These are phyloP conservation scores for Chloroceryle inda DNA, from an alignment of 2,797 vertebrate species.

Conservation along the genomic window DNA sequence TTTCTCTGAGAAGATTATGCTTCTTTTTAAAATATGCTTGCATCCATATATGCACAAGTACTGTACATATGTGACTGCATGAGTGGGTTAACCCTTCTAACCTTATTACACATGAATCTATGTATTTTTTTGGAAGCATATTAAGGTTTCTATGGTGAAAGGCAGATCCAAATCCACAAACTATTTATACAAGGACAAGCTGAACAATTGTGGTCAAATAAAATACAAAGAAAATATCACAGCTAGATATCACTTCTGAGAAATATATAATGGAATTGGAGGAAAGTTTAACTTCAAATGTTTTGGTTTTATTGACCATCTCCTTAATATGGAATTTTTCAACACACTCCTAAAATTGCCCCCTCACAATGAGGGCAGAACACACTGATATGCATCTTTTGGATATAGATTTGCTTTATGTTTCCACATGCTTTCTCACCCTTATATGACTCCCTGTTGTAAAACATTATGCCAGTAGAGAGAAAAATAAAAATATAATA, in stretches of 20 bases:
- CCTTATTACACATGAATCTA: neutral
- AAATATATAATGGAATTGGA: slow-evolving; percentile 42
- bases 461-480: slow-evolving; percentile 17
- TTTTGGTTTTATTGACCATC: slow-evolving; percentile 34
- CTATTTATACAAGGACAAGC: slow-evolving; percentile 38
- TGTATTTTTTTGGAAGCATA: neutral
- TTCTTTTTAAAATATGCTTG: neutral
- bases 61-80: neutral
- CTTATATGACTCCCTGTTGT: slow-evolving; percentile 16
- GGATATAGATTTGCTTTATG: neutral
- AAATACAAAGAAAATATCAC: slow-evolving; percentile 60
- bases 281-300: slow-evolving; percentile 39
- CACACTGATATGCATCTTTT: slow-evolving; percentile 5
- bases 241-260: slow-evolving; percentile 48
- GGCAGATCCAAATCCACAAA: slow-evolving; percentile 37
- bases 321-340: slow-evolving; percentile 23
- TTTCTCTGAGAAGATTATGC: neutral
- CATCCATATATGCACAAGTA: neutral
- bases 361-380: neutral
- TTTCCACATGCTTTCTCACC: slow-evolving; percentile 53
- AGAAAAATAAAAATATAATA: neutral
- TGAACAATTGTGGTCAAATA: slow-evolving; percentile 64
- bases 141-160: slow-evolving; percentile 17
- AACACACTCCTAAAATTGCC: slow-evolving; percentile 14
- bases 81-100: slow-evolving; percentile 4